Conservation (phyloP, 2,113 vertebrate genomes). For the Vanacampus margaritifer region DNA sequence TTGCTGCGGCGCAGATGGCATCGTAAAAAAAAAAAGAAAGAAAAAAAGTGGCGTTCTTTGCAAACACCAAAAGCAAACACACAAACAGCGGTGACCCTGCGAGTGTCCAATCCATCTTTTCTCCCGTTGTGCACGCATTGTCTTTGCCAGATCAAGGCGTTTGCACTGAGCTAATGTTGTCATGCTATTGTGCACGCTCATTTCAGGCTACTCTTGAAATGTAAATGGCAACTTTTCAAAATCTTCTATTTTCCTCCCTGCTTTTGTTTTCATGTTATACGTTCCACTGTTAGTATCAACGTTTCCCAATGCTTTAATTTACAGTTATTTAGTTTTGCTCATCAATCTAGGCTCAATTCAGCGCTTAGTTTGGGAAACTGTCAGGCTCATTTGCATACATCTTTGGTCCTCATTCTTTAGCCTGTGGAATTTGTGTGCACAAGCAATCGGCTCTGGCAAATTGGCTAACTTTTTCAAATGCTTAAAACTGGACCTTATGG, state of each 20-base stretch:
- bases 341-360: slow-evolving; percentile 32
- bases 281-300: not conserved
- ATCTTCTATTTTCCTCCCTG: slow-evolving; percentile 40
- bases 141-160: slow-evolving; percentile 61
- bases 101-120: slow-evolving; percentile 73
- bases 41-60: slow-evolving; percentile 56
- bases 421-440: slow-evolving; percentile 44
- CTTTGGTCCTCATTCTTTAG: slow-evolving; percentile 23
- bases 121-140: slow-evolving; percentile 65
- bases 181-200: slow-evolving; percentile 45
- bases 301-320: slow-evolving; percentile 37
- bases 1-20: slow-evolving; percentile 68
- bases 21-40: slow-evolving; percentile 59
- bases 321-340: slow-evolving; percentile 39
- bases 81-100: slow-evolving; percentile 72
- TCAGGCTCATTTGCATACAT: slow-evolving; percentile 32
- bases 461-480: slow-evolving; percentile 67
- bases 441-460: slow-evolving; percentile 52
- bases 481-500: slow-evolving; percentile 33
- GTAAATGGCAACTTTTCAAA: slow-evolving; percentile 54
- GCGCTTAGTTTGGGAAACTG: slow-evolving; percentile 13
- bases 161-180: slow-evolving; percentile 44
- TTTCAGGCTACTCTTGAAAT: slow-evolving; percentile 48
- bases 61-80: slow-evolving; percentile 77
- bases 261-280: slow-evolving; percentile 43